Conservation (phyloP, 1,140 invertebrate species). For the Pseudomyrmex gracilis region DNA sequence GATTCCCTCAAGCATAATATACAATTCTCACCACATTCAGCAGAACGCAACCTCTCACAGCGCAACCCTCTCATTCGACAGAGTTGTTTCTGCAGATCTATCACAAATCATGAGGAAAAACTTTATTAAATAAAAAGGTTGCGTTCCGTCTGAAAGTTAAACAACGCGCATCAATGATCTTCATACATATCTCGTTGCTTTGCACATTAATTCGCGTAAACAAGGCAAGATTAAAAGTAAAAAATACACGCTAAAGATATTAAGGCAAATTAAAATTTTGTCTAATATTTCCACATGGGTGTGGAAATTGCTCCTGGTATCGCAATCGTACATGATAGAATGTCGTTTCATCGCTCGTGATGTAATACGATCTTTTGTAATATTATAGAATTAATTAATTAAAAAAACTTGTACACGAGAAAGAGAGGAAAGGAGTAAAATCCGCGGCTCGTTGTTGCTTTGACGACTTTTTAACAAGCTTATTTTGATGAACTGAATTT, state of each 20-base stretch:
- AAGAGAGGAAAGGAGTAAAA: not conserved
- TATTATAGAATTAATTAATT: conserved; percentile 43
- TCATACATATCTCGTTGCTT: not conserved
- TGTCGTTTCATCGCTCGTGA: not conserved
- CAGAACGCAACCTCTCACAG: too few species aligned
- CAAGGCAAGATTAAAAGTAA: not conserved
- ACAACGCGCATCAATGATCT: not conserved
- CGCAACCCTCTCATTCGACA: too few species aligned
- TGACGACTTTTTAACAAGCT: not conserved
- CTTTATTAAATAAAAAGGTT: too few species aligned
- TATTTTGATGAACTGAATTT: not conserved
- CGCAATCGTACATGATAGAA: not conserved
- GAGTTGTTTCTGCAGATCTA: too few species aligned
- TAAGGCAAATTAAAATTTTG: conserved; percentile 9
- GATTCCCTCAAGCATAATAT: too few species aligned
- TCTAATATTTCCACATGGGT: too few species aligned
- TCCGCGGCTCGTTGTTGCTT: not conserved
- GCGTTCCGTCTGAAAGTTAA: too few species aligned
- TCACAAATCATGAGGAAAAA: too few species aligned
- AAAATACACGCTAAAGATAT: not conserved
- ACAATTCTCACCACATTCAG: too few species aligned
- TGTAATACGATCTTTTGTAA: not conserved
- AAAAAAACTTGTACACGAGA: not conserved
- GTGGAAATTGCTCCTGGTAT: not conserved
- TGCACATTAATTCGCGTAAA: not conserved